Evolutionary conservation across 2,888 invertebrate species (phyloP), one percentile per base, ranked within the genome.

Genomic region (Brenthis ino): DNA sequence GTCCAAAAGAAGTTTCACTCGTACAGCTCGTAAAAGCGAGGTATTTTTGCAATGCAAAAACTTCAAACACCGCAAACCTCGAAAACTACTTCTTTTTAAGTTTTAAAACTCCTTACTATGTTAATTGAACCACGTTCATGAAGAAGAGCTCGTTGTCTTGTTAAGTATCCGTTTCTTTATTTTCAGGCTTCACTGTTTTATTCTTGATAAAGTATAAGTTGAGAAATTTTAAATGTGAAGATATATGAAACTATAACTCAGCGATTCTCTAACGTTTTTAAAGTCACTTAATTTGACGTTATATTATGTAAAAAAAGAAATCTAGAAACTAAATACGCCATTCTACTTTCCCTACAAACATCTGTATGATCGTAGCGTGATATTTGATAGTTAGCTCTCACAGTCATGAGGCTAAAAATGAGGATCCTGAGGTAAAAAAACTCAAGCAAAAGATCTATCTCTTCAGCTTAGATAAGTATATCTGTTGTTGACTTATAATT

Each of bases 11-110:
- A 70, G 56, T 68, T 66, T 64, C 57, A 54, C 53, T 53, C 20
- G 61, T 55, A 67, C 48, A 51, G 56, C 64, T 68, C 65, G 55
- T 64, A 68, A 70, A 61, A 69, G 56, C 57, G 58, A 57, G 63
- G 63, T 65, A 65, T 67, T 69, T 69, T 72, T 69, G 67, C 69
- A 69, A 67, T 68, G 65, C 65, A 70, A 70, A 65, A 71, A 70
- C 66, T 72, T 68, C 64, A 70, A 53, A 65, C 67, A 69, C 68
- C 68, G 66, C 56, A 57, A 66, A 64, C 69, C 71, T 64, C 68
- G 56, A 37, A 66, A 70, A 70, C 63, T 66, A 70, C 63, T 55
- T 57, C 65, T 66, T 65, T 43, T 72, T 70, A 37, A 66, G 54
- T 68, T 67, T 68, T 53, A 56, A 68, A 66, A 68, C 65, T 70